These are phyloP conservation scores for Hycleus cichorii DNA, from an alignment of 1,140 invertebrate genomes.

Conservation along the genomic window DNA sequence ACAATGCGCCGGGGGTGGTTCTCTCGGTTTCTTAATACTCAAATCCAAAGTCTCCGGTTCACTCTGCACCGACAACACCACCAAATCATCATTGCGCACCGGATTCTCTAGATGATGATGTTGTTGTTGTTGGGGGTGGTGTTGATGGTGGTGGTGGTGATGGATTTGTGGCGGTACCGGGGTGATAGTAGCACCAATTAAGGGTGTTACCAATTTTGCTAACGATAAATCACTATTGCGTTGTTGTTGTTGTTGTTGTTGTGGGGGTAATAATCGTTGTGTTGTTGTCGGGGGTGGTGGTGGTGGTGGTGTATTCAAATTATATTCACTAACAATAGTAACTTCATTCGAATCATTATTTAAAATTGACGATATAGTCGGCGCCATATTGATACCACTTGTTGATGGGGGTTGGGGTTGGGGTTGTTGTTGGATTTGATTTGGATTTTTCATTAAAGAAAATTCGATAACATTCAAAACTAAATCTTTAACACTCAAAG, in stretches of 20 bases:
- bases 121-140: constrained; percentile 20
- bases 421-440: constrained; percentile 17
- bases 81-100: constrained; percentile 47
- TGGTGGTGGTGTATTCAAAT: constrained; percentile 51
- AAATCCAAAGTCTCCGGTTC: constrained; percentile 66
- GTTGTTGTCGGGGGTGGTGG: constrained; percentile 19
- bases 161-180: constrained; percentile 41
- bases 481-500: constrained; percentile 64
- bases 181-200: constrained; percentile 61
- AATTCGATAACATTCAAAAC: constrained; percentile 69
- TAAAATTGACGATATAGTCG: constrained; percentile 59
- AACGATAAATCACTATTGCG: constrained; percentile 37
- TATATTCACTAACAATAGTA: constrained; percentile 45
- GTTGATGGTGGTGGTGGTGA: constrained; percentile 15
- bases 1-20: constrained; percentile 44
- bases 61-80: constrained; percentile 55
- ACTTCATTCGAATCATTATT: constrained; percentile 49
- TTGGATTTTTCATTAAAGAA: constrained; percentile 57
- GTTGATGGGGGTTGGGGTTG: constrained; percentile 15
- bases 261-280: constrained; percentile 8
- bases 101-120: constrained; percentile 13
- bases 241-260: constrained; percentile 32
- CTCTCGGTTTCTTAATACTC: constrained; percentile 70
- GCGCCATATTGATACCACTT: constrained; percentile 45
- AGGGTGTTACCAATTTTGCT: constrained; percentile 40